Evolutionary conservation across 2,797 vertebrate genomes (phyloP).

Genomic region (Dermochelys coriacea): DNA sequence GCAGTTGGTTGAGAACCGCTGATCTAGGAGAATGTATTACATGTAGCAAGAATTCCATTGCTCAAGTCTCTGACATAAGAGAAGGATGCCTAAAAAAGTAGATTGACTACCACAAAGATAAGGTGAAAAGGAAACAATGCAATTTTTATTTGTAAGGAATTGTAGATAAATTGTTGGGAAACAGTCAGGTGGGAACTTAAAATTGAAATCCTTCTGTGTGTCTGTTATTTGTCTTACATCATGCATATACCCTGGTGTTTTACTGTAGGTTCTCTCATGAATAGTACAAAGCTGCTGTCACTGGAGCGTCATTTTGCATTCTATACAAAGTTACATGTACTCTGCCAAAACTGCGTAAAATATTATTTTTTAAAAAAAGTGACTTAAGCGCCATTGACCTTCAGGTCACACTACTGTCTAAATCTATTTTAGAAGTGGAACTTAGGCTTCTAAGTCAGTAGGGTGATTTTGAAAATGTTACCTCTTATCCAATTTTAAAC

Average conservation of each 20-base stretch:
- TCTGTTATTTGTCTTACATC: neutral
- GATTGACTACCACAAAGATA: neutral
- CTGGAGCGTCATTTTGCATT: neutral
- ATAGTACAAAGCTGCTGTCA: neutral
- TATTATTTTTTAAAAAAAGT: neutral
- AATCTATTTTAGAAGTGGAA: neutral
- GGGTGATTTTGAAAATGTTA: neutral
- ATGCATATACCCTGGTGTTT: neutral
- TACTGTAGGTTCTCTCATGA: neutral
- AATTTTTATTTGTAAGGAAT: neutral
- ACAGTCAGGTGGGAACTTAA: neutral
- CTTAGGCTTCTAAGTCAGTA: neutral
- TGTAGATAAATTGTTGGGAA: neutral
- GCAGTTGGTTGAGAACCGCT: too few relatives aligned
- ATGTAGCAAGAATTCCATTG: neutral
- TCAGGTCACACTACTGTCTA: neutral
- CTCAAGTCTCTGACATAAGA: neutral
- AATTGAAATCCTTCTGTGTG: neutral
- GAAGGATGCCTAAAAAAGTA: neutral
- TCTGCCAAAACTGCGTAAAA: fast-evolving
- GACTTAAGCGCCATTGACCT: neutral
- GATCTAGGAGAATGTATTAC: neutral
- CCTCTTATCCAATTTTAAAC: neutral
- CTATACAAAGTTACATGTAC: neutral
- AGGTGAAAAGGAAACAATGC: neutral